Conservation (phyloP, 2,888 invertebrate species). For the Melikaiella ostensackeni region DNA sequence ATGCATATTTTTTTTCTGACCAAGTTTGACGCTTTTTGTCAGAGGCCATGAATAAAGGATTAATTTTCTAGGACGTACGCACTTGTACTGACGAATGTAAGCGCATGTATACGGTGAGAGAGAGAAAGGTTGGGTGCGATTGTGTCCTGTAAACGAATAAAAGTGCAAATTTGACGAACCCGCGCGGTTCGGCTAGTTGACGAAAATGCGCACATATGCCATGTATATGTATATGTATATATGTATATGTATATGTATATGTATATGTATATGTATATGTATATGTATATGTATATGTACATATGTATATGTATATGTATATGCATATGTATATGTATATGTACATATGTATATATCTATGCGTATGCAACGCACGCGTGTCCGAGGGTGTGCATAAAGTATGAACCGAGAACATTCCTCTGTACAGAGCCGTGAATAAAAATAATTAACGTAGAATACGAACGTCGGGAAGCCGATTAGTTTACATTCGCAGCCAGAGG, state of each 20-base stretch:
- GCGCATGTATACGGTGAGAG: slow-evolving; percentile 26
- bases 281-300: slow-evolving; percentile 26
- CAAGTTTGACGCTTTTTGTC: slow-evolving; percentile 1
- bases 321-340: background rate
- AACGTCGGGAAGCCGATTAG: slow-evolving; percentile 69
- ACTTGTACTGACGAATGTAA: slow-evolving; percentile 27
- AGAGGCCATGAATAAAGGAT: slow-evolving; percentile 27
- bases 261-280: too few relatives aligned
- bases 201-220: slow-evolving; percentile 40
- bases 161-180: slow-evolving; percentile 73
- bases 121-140: slow-evolving; percentile 10
- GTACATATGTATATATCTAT: slow-evolving; percentile 38
- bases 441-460: slow-evolving; percentile 71
- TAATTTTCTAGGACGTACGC: slow-evolving; percentile 29
- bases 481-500: slow-evolving; percentile 64
- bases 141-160: slow-evolving; percentile 69
- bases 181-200: slow-evolving; percentile 40
- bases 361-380: slow-evolving; percentile 45
- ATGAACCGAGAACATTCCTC: slow-evolving; percentile 59
- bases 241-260: background rate
- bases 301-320: background rate
- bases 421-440: slow-evolving; percentile 68
- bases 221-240: slow-evolving; percentile 24
- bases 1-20: slow-evolving; percentile 7
- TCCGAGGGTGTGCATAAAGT: slow-evolving; percentile 49